Conservation (phyloP, 2,888 invertebrate genomes). For the Teinopalpus imperialis region DNA sequence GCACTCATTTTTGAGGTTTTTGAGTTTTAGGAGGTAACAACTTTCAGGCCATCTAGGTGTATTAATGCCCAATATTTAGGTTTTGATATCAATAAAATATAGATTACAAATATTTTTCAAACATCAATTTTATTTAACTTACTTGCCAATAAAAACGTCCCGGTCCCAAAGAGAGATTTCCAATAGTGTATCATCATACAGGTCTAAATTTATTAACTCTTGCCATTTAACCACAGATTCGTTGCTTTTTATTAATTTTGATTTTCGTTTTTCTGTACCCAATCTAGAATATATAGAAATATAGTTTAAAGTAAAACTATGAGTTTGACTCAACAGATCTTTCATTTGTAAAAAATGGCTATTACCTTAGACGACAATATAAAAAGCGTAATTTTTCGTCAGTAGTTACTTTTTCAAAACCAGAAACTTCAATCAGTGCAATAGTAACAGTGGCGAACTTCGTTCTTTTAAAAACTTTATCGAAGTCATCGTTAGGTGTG, state of each 20-base stretch:
- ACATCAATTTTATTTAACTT: conserved; percentile 37
- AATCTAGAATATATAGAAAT: conserved; percentile 84
- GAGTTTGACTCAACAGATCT: no score
- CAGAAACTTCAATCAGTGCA: conserved; percentile 94
- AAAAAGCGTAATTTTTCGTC: conserved; percentile 91
- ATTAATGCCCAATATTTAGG: no score
- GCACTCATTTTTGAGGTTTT: no score
- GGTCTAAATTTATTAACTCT: conserved; percentile 96
- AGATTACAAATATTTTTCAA: no score
- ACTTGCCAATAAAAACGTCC: conserved; percentile 82
- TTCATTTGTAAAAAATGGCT: no score
- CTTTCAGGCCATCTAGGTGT: no score
- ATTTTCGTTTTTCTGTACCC: conserved; percentile 97
- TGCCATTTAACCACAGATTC: conserved; percentile 87
- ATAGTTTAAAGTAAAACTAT: no score
- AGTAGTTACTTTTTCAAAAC: conserved; percentile 88
- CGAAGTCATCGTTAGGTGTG: conserved; percentile 48
- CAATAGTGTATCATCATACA: conserved; percentile 94
- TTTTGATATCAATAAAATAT: no score
- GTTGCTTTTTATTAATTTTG: conserved; percentile 87
- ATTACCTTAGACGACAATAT: conserved; percentile 94
- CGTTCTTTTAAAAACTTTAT: conserved; percentile 45
- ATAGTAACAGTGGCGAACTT: conserved; percentile 91
- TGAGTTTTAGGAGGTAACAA: no score
- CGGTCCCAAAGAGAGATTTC: conserved; percentile 94